Percentiles rank a stretch among this genome's conserved stretches.
Conservation (phyloP, 2,888 invertebrate species). For the Pelosia muscerda region DNA sequence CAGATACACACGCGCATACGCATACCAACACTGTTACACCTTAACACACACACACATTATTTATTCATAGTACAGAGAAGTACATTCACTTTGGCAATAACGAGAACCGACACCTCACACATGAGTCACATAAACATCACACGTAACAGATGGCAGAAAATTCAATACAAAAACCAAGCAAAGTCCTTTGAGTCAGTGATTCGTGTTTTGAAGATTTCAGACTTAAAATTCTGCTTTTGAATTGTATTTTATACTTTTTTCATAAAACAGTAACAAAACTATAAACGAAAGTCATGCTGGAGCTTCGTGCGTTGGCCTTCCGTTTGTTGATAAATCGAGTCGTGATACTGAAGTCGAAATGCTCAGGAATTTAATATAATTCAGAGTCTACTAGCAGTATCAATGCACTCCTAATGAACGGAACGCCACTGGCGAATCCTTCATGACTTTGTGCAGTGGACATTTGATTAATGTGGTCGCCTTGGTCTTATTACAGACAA, state of each 20-base stretch:
- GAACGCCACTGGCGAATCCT: constrained; percentile 69
- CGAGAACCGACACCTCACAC: constrained; percentile 37
- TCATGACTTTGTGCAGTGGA: constrained; percentile 70
- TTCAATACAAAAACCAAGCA: constrained; percentile 42
- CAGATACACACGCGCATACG: constrained; percentile 44
- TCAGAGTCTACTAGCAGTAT: constrained; percentile 22
- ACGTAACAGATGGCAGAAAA: constrained; percentile 42
- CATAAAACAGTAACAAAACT: constrained; percentile 45
- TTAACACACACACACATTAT: constrained; percentile 32
- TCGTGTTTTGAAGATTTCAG: constrained; percentile 57
- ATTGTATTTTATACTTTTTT: constrained; percentile 47
- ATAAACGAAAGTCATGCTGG: constrained; percentile 69
- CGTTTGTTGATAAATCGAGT: constrained; percentile 24
- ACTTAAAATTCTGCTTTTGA: constrained; percentile 46
- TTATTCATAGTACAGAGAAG: constrained; percentile 29
- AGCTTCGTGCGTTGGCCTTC: constrained; percentile 59
- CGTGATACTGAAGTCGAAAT: constrained; percentile 37
- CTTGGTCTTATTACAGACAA: constrained; percentile 96
- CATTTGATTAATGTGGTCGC: constrained; percentile 68
- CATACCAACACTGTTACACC: constrained; percentile 39
- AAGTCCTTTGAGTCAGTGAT: constrained; percentile 53
- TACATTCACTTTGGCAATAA: constrained; percentile 36
- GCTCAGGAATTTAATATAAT: constrained; percentile 32
- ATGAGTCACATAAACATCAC: constrained; percentile 43
- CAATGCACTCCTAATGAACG: constrained; percentile 41